Base-by-base conservation (phyloP, 1,140 invertebrate species). In the Bombus sylvicola region DNA sequence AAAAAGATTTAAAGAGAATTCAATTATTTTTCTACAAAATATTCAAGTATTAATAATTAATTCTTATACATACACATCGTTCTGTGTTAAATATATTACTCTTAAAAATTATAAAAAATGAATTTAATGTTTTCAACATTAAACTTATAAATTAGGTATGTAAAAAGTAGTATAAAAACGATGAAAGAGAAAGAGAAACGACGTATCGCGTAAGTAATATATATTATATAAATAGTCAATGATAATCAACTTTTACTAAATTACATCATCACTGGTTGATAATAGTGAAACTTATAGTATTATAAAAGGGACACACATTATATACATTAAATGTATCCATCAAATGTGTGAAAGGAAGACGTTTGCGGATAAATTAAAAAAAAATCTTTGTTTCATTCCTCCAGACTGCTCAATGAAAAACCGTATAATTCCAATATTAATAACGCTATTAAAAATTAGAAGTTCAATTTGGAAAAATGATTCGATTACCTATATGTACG, bases 201-300 rank as follows among this genome's bases (percentile, higher is more conserved):
- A 74, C 71, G 62, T 25, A 83, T 79, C 25, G 37, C 22, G n/a
- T 59, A 62, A 83, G 57, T 47, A 75, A 57, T 78, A 88, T 76
- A 57, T 71, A 86, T 71, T 75, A n/a, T 78, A 18, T 22, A 53
- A 53, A 53, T 57, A 57, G 84, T 73, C 13, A 64, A 64, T 64
- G 66, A 41, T 88, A 31, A 25, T n/a, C 43, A 85, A 74, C 79
- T 59, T 86, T 82, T 79, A 79, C 81, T 79, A 85, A 84, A 53
- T 83, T n/a, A 78, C 87, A 76, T 62, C 41, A 85, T 78, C 43
- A 3, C 25, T 39, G 76, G 12, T 22, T 2, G 22, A 66, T 43
- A 43, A 66, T 8, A 62, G 8, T 43, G 39, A 64, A 78, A 78
- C 31, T 39, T 78, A 25, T 43, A 22, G 6, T 66, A 43, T 43